Conservation (phyloP, 2,888 invertebrate species). For the Ligdia adustata region DNA sequence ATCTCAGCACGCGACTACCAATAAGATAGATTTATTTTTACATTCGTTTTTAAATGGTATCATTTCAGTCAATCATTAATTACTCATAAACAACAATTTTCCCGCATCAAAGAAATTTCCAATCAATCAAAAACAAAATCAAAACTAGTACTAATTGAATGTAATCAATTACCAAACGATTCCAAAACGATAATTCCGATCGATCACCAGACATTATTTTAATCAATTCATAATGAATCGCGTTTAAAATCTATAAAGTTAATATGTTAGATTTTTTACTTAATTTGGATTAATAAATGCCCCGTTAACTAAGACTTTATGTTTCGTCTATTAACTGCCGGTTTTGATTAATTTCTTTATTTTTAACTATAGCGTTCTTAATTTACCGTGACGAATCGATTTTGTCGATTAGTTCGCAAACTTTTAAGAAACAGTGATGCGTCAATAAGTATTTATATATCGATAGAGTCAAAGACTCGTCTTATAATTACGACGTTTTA, state of each 20-base stretch:
- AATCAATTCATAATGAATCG: constrained; percentile 21
- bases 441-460: constrained; percentile 27
- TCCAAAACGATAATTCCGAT: constrained; percentile 11
- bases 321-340: constrained; percentile 35
- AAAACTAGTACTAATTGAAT: constrained; percentile 25
- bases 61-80: constrained; percentile 7
- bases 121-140: constrained; percentile 20
- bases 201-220: constrained; percentile 17
- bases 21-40: not conserved
- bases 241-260: constrained; percentile 23
- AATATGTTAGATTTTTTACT: constrained; percentile 24
- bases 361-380: constrained; percentile 52
- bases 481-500: too few relatives aligned
- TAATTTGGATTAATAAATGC: constrained; percentile 29
- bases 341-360: constrained; percentile 46
- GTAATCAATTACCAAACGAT: constrained; percentile 15
- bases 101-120: constrained; percentile 14
- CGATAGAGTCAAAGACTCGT: too few relatives aligned
- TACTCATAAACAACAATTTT: constrained; percentile 3
- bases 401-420: constrained; percentile 63
- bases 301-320: constrained; percentile 29
- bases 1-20: constrained; percentile 6
- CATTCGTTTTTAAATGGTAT: not conserved
- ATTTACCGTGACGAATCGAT: constrained; percentile 60
- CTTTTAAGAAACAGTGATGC: constrained; percentile 49